Evolutionary conservation across 2,113 vertebrate species (phyloP).

Genomic region (Ancistrus triradiatus): DNA sequence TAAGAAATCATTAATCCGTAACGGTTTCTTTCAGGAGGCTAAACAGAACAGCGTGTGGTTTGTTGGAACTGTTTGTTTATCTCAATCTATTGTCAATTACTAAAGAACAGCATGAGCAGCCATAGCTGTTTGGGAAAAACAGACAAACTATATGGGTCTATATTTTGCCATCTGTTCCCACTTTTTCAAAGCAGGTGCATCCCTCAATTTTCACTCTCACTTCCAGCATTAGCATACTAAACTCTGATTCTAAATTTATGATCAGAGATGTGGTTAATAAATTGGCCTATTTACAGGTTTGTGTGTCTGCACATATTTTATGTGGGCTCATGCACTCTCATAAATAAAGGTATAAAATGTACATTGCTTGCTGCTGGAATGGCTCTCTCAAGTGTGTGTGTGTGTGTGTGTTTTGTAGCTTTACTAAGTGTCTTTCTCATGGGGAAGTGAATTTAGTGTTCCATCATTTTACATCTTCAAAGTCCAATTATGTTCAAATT

Average conservation of each 20-base stretch:
- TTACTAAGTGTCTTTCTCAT: no score
- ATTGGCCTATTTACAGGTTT: not conserved
- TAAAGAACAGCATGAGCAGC: not conserved
- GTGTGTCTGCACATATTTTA: not conserved
- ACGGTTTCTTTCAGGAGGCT: no score
- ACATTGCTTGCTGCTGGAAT: no score
- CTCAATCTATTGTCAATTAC: slow-evolving; percentile 4
- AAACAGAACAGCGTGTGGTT: not conserved
- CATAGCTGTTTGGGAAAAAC: not conserved
- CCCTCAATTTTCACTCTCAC: not conserved
- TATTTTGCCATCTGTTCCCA: not conserved
- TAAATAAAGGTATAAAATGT: no score
- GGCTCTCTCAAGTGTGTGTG: no score
- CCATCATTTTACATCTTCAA: no score
- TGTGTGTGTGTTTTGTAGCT: no score
- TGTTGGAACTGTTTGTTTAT: slow-evolving; percentile 1
- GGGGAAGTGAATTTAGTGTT: no score
- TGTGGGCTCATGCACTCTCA: no score
- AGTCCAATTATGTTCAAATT: no score
- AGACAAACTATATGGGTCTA: not conserved
- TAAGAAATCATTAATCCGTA: no score
- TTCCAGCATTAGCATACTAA: not conserved
- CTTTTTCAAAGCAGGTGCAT: not conserved
- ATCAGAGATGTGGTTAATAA: not conserved
- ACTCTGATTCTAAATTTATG: not conserved